A percentile compares a stretch with the other conserved stretches of the same genome.
Conservation (phyloP, 2,113 vertebrate species). For the Capra hircus region DNA sequence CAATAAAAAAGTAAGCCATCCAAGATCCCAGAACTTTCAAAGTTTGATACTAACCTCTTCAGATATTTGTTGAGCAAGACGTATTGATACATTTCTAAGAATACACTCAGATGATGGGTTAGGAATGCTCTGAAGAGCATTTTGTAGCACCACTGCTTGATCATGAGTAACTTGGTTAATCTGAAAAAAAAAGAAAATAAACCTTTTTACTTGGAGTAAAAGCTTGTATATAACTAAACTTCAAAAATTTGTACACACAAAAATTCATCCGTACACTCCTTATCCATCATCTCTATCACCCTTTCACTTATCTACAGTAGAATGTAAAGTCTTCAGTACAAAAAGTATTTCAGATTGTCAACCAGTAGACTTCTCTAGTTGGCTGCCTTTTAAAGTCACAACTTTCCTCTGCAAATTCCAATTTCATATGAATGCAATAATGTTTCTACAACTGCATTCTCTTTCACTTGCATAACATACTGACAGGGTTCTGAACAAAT, state of each 20-base stretch:
- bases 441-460: background rate
- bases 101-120: constrained; percentile 97
- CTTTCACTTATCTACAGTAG: background rate
- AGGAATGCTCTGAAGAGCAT: constrained; percentile 95
- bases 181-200: constrained; percentile 72
- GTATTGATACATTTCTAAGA: constrained; percentile 96
- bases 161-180: constrained; percentile 94
- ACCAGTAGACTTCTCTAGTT: background rate
- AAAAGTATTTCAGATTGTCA: background rate
- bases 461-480: background rate
- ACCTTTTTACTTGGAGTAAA: constrained; percentile 16
- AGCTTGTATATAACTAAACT: background rate
- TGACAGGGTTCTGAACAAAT: background rate
- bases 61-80: constrained; percentile 95
- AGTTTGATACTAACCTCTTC: constrained; percentile 87
- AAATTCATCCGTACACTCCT: background rate
- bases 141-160: constrained; percentile 95
- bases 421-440: background rate
- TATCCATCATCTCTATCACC: background rate
- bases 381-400: background rate
- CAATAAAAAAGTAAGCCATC: background rate
- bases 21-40: background rate
- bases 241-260: background rate
- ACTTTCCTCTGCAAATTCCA: background rate
- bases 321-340: background rate